A percentile compares a stretch with the other conserved stretches of the same genome.
These are phyloP conservation scores for Alexandromys fortis DNA, from an alignment of 2,113 vertebrate genomes.

Conservation along the genomic window DNA sequence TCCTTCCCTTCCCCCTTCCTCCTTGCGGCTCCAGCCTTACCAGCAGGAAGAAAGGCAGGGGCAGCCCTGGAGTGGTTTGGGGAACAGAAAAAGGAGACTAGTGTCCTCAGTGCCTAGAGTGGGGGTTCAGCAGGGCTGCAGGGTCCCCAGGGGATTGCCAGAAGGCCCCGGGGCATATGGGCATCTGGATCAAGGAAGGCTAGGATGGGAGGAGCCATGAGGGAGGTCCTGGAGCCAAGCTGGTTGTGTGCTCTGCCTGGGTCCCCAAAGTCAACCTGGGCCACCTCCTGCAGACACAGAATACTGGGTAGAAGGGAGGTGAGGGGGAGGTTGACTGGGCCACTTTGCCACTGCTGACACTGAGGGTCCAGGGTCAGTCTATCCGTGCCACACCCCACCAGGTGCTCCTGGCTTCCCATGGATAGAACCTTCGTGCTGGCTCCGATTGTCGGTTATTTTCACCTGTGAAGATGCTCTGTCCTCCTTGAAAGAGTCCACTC, in stretches of 20 bases:
- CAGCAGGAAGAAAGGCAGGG: neutral
- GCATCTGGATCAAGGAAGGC: neutral
- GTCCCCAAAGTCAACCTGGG: neutral
- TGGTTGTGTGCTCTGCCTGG: neutral
- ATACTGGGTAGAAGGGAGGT: neutral
- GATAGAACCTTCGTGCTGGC: too few relatives aligned
- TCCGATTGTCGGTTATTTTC: accelerated
- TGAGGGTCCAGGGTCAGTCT: accelerated
- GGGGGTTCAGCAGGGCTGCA: accelerated
- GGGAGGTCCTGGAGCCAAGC: neutral
- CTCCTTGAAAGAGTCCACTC: neutral
- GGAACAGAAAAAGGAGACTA: conserved; percentile 64
- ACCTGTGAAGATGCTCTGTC: accelerated
- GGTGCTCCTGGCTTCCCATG: accelerated
- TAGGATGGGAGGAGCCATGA: neutral
- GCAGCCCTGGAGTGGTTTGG: conserved; percentile 12
- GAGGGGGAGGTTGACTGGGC: accelerated
- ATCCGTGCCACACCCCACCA: neutral
- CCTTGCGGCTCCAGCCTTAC: neutral
- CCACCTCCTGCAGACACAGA: accelerated
- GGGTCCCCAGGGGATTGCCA: neutral
- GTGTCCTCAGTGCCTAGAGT: neutral
- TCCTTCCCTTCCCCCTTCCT: too few relatives aligned
- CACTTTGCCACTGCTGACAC: accelerated
- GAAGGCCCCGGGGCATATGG: neutral